Evolutionary conservation across 2,113 vertebrate species (phyloP), one percentile per base, ranked within the genome.

Genomic region (Aviceda subcristata): DNA sequence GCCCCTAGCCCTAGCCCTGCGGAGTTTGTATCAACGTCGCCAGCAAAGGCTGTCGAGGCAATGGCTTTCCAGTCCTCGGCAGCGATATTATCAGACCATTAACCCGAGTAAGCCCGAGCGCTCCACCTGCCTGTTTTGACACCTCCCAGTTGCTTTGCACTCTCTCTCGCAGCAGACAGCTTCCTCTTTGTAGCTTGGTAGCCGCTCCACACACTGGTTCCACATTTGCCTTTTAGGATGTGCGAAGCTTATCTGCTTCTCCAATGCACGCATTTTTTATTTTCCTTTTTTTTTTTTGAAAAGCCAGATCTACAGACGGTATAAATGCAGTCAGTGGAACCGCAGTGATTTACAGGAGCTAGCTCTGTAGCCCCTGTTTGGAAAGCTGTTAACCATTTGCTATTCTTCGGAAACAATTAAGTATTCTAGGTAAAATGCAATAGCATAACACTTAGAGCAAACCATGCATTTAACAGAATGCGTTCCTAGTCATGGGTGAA

Each of bases 11-110:
- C 91, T 82, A 75, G 66, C 30, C 39, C 53, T 30, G 36, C 11
- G 19, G 80, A 87, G 51, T 62, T 82, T 62, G 57, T 90, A 95
- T 94, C 80, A 96, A 73, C 91, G 66, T 48, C 39, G 6, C 60
- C 50, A 86, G 90, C 83, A 88, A 84, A 66, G 75, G 83, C 94
- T 76, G 86, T 81, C 9, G 19, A 94, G 68, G 85, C 93, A 81
- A 79, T 83, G 64, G 73, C 72, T 92, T 95, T 90, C 80, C 43
- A 39, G 71, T 85, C 59, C 62, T 93, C 53, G 53, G 82, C 66
- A 77, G 48, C 34, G 93, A 97, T 94, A 85, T 82, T 87, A 97
- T 97, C 96, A 94, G 85, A 32, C 91, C 93, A 94, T 96, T 96
- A 95, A 93, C 92, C 78, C 45, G 55, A 94, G 81, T 57, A 82